phyloP scores from a whole-genome alignment of 2,888 invertebrate genomes.

The Girardia tigrina region DNA sequence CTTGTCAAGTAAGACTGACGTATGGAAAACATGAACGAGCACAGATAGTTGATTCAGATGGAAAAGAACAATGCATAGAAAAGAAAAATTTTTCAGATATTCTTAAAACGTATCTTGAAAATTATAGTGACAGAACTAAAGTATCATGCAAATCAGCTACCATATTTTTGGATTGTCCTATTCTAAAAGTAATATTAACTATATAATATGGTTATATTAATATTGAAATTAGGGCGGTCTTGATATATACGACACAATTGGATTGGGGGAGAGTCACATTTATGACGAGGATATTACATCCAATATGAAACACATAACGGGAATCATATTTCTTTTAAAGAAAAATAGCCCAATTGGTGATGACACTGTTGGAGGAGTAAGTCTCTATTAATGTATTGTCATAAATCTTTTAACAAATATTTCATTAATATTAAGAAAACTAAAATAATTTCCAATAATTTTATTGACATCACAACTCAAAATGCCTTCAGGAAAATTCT shows the following conservation, averaged over 20 bases:
- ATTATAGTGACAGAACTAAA: neutral
- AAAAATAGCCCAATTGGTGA: neutral
- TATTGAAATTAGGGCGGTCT: neutral
- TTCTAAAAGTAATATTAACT: neutral
- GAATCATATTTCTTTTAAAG: neutral
- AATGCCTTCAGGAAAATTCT: no score
- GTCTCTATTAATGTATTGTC: no score
- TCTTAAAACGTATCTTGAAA: neutral
- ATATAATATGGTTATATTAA: neutral
- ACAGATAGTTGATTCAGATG: neutral
- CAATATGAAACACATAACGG: neutral
- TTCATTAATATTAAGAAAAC: no score
- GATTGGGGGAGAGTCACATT: neutral
- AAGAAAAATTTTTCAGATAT: neutral
- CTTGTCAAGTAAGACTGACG: neutral
- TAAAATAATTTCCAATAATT: no score
- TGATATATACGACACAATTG: slow-evolving; percentile 9
- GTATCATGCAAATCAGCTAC: neutral
- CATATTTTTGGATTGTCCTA: neutral
- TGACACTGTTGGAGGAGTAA: neutral
- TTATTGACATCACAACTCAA: no score
- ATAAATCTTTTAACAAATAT: no score
- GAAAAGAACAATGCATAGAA: neutral
- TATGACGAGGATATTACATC: neutral
- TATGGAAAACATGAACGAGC: neutral